Percentiles rank a stretch among this genome's conserved stretches.
phyloP scores from a whole-genome alignment of 2,797 vertebrate genomes.

The Crocidura indochinensis region DNA sequence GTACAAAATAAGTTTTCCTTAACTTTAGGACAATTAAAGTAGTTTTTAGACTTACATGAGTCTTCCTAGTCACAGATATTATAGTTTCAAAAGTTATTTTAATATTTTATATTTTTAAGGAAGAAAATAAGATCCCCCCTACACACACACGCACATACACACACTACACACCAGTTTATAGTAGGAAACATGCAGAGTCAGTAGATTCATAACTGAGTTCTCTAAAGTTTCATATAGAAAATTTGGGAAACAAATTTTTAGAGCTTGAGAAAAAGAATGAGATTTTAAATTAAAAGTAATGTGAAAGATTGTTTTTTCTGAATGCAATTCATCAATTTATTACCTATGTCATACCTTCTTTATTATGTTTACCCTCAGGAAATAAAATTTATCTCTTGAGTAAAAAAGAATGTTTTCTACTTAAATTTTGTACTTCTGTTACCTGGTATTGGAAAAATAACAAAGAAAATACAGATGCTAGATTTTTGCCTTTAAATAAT shows the following conservation, averaged over 20 bases:
- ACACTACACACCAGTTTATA: no score
- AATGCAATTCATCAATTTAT: no score
- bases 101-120: neutral
- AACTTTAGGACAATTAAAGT: conserved; percentile 11
- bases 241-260: no score
- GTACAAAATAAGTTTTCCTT: neutral
- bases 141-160: no score
- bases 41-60: neutral
- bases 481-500: neutral
- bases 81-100: conserved; percentile 34
- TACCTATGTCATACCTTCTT: no score
- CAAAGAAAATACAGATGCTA: neutral
- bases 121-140: neutral
- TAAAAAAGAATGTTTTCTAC: conserved; percentile 11
- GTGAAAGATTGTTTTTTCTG: no score
- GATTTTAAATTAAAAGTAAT: no score
- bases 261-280: no score
- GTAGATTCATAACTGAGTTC: no score
- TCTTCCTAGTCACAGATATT: conserved; percentile 10
- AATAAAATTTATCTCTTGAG: neutral
- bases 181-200: neutral
- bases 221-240: neutral
- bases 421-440: conserved; percentile 11
- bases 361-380: no score
- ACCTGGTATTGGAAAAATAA: neutral